Conservation (phyloP, 2,797 vertebrate species). For the Menidia menidia region DNA sequence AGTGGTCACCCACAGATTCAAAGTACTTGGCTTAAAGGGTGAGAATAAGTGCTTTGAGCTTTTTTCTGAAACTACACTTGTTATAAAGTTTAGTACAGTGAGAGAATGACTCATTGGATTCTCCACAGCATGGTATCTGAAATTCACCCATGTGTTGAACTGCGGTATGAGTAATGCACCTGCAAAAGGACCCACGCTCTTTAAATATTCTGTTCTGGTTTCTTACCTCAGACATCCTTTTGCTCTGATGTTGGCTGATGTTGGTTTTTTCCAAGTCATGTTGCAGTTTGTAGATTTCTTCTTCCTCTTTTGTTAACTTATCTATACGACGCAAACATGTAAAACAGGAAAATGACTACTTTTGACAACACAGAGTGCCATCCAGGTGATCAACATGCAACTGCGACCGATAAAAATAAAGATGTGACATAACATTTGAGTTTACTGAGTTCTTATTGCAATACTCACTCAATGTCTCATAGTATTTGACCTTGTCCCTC, state of each 20-base stretch:
- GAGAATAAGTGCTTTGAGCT: conserved; percentile 55
- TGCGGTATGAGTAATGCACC: conserved; percentile 29
- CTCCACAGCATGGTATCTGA: conserved; percentile 30
- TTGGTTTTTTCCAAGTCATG: conserved; percentile 92
- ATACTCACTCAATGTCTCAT: conserved; percentile 93
- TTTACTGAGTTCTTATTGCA: not conserved
- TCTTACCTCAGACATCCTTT: conserved; percentile 86
- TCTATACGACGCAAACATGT: conserved; percentile 75
- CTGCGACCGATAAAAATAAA: not conserved
- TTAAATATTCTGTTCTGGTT: conserved; percentile 14
- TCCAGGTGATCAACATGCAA: not conserved
- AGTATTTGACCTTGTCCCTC: conserved; percentile 97
- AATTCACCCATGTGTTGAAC: conserved; percentile 15
- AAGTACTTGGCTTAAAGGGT: conserved; percentile 48
- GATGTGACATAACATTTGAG: no score
- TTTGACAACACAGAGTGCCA: not conserved
- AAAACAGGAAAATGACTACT: conserved; percentile 16
- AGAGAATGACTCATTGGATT: conserved; percentile 58
- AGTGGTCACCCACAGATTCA: conserved; percentile 59
- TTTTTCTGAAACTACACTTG: conserved; percentile 34
- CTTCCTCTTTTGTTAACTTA: conserved; percentile 93
- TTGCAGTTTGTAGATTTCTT: conserved; percentile 96
- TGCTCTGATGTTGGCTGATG: conserved; percentile 89
- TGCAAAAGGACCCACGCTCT: conserved; percentile 8
- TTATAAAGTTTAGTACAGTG: conserved; percentile 37